phyloP scores from a whole-genome alignment of 2,113 vertebrate genomes.

The Rutilus rutilus region DNA sequence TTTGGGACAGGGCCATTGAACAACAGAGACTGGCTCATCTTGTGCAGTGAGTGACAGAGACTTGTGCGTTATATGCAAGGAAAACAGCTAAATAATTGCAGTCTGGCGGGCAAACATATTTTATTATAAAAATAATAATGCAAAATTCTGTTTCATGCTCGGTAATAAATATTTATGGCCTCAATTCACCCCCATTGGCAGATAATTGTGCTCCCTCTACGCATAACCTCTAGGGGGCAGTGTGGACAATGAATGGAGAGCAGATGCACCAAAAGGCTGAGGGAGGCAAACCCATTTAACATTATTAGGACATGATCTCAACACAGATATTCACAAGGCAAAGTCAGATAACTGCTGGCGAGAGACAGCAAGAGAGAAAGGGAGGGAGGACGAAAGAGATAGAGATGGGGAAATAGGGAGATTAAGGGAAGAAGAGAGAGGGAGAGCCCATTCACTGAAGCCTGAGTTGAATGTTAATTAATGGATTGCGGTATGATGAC shows the following conservation, averaged over 20 bases:
- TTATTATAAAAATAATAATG: not conserved
- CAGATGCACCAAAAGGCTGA: not conserved
- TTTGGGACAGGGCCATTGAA: not conserved
- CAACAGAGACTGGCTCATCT: not conserved
- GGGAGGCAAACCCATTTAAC: constrained; percentile 15
- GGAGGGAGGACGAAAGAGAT: constrained; percentile 24
- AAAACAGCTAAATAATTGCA: constrained; percentile 1
- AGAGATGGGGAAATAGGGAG: constrained; percentile 14
- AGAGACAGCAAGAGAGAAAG: constrained; percentile 31
- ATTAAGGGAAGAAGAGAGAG: constrained; percentile 19
- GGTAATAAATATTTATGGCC: not conserved
- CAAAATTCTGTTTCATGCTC: not conserved
- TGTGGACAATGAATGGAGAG: not conserved
- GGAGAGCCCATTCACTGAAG: constrained; percentile 65
- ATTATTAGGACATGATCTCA: constrained; percentile 35
- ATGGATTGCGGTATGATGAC: constrained; percentile 72
- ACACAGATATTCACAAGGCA: constrained; percentile 22
- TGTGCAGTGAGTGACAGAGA: not conserved
- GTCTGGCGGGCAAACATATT: not conserved
- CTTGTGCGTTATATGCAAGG: not conserved
- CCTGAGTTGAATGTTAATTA: constrained; percentile 79
- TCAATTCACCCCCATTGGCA: not conserved
- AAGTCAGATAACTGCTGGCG: constrained; percentile 11
- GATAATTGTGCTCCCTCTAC: not conserved
- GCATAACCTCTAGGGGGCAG: constrained; percentile 27